Conservation (phyloP, 1,140 invertebrate genomes). For the Euborellia annulipes region DNA sequence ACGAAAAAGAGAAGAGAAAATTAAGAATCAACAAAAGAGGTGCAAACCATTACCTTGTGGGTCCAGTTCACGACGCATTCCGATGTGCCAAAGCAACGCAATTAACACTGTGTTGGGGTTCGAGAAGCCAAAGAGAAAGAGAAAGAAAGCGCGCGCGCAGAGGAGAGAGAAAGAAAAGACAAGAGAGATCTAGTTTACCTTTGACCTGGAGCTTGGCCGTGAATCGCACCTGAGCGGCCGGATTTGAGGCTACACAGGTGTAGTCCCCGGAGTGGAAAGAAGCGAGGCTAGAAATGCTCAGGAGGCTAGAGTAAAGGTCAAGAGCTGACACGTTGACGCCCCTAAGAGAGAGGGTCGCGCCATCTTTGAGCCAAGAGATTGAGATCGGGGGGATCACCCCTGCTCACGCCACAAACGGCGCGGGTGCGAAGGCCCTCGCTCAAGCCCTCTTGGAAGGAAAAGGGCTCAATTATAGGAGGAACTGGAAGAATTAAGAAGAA, state of each 20-base stretch:
- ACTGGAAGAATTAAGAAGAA: conserved; percentile 50
- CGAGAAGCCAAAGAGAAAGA: not conserved
- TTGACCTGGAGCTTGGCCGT: conserved; percentile 65
- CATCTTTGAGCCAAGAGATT: conserved; percentile 65
- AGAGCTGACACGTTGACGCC: conserved; percentile 50
- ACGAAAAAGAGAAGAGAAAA: conserved; percentile 13
- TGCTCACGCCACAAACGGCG: conserved; percentile 68
- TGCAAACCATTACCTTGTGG: conserved; percentile 25
- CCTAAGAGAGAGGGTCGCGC: conserved; percentile 39
- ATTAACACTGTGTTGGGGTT: conserved; percentile 28
- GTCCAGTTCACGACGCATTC: conserved; percentile 39
- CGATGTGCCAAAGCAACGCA: conserved; percentile 40
- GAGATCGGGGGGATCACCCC: conserved; percentile 58
- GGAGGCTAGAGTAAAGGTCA: conserved; percentile 55
- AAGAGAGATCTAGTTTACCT: conserved; percentile 39
- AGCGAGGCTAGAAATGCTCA: conserved; percentile 58
- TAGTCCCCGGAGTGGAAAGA: conserved; percentile 62
- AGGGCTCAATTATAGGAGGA: conserved; percentile 69
- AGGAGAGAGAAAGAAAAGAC: not conserved
- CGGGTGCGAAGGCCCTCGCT: conserved; percentile 70
- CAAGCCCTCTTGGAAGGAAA: conserved; percentile 65
- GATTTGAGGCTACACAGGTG: conserved; percentile 64
- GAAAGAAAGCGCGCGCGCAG: not conserved
- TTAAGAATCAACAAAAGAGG: conserved; percentile 16
- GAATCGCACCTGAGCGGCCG: conserved; percentile 60